Conservation (phyloP, 2,888 invertebrate genomes). For the Acrobeloides nanus region DNA sequence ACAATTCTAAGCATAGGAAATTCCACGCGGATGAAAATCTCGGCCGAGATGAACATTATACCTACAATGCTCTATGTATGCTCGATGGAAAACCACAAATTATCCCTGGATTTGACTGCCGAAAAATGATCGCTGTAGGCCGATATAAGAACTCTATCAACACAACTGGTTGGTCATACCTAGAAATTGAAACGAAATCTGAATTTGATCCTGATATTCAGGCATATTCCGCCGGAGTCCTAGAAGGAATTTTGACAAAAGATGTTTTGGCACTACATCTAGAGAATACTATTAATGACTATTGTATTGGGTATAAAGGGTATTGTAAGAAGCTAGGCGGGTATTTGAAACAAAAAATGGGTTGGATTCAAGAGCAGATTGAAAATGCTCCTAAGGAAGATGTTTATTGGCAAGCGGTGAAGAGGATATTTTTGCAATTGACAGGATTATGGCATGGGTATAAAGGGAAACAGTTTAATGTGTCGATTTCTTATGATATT, state of each 20-base stretch:
- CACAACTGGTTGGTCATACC: conserved; percentile 44
- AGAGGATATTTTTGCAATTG: conserved; percentile 41
- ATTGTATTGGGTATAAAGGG: conserved; percentile 46
- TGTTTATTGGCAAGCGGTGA: conserved; percentile 49
- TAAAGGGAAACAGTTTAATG: conserved; percentile 6
- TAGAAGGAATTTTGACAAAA: conserved; percentile 41
- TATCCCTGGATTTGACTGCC: conserved; percentile 34
- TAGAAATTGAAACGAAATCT: conserved; percentile 44
- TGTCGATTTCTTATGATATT: conserved; percentile 34
- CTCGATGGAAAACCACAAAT: conserved; percentile 34
- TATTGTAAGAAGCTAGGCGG: conserved; percentile 39
- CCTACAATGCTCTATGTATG: conserved; percentile 43
- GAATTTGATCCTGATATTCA: conserved; percentile 34
- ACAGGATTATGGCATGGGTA: conserved; percentile 33
- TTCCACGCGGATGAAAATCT: no score
- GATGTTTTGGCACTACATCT: conserved; percentile 40
- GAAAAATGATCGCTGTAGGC: conserved; percentile 41
- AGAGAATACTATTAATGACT: conserved; percentile 40
- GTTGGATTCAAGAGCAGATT: conserved; percentile 38
- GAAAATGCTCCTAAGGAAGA: conserved; percentile 39
- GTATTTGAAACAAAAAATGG: conserved; percentile 38
- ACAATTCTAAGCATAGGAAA: no score
- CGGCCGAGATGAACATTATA: conserved; percentile 41
- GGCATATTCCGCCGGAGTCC: conserved; percentile 49
- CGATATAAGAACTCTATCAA: conserved; percentile 49